These are phyloP conservation scores for Nothocercus julius DNA, from an alignment of 2,113 vertebrate species.

Conservation along the genomic window DNA sequence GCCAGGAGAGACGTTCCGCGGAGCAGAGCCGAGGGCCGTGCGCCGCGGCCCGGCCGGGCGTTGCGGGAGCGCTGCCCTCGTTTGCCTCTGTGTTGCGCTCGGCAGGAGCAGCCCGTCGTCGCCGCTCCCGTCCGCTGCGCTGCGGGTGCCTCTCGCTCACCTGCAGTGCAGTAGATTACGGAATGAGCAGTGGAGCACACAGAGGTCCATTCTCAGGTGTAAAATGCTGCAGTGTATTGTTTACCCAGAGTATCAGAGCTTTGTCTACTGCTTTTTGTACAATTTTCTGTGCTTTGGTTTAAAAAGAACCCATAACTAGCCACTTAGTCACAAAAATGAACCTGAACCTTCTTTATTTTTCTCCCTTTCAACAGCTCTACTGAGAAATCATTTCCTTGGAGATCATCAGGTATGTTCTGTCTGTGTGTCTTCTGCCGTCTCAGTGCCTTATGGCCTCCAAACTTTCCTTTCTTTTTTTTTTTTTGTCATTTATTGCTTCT, in stretches of 20 bases:
- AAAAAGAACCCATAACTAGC: background rate
- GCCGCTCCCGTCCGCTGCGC: too few species aligned
- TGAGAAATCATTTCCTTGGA: slow-evolving; percentile 98
- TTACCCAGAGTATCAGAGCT: background rate
- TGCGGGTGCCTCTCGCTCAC: background rate
- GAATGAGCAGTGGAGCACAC: too few species aligned
- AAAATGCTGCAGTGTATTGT: background rate
- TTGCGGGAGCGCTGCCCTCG: too few species aligned
- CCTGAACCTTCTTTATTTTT: too few species aligned
- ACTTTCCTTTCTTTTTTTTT: background rate
- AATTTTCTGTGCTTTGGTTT: background rate
- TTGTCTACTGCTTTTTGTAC: background rate
- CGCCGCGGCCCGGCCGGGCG: too few species aligned
- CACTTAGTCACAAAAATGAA: too few species aligned
- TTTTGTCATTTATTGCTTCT: background rate
- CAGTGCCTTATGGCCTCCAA: background rate
- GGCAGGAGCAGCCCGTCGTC: too few species aligned
- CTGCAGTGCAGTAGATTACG: background rate
- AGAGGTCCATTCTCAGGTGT: background rate
- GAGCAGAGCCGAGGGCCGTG: too few species aligned
- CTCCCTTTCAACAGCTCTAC: slow-evolving; percentile 86
- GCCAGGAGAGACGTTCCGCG: too few species aligned
- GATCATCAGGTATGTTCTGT: slow-evolving; percentile 87
- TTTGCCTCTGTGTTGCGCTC: too few species aligned
- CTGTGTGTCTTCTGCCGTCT: background rate